phyloP scores from a whole-genome alignment of 2,113 vertebrate genomes.

The Mixornis gularis region DNA sequence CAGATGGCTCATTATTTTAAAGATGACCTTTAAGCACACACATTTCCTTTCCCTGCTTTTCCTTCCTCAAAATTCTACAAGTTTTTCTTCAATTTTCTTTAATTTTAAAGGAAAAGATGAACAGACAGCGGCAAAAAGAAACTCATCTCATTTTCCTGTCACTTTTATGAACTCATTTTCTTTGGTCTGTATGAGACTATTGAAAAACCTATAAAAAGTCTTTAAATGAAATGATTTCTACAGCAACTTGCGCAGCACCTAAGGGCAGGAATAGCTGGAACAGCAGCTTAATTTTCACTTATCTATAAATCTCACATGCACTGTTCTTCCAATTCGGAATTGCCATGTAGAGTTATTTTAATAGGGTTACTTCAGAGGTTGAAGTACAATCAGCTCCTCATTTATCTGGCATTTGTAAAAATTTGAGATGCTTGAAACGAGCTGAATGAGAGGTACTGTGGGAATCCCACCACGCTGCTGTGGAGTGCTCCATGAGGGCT shows the following conservation, averaged over 20 bases:
- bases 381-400: background rate
- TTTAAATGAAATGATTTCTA: background rate
- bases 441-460: background rate
- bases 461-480: background rate
- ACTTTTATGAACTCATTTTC: background rate
- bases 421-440: background rate
- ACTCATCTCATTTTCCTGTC: background rate
- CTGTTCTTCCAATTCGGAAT: background rate
- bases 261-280: background rate
- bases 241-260: background rate
- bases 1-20: background rate
- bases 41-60: background rate
- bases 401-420: background rate
- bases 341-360: background rate
- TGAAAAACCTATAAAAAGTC: background rate
- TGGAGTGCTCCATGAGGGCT: background rate
- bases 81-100: background rate
- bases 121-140: background rate
- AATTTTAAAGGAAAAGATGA: background rate
- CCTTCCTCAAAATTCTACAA: background rate
- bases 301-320: background rate
- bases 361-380: background rate
- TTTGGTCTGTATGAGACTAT: background rate
- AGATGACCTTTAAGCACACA: background rate
- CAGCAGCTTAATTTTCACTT: conserved; percentile 13